Evolutionary conservation across 2,797 vertebrate species (phyloP), one percentile per base, ranked within the genome.

Genomic region (Melanotaenia maccullochi): DNA sequence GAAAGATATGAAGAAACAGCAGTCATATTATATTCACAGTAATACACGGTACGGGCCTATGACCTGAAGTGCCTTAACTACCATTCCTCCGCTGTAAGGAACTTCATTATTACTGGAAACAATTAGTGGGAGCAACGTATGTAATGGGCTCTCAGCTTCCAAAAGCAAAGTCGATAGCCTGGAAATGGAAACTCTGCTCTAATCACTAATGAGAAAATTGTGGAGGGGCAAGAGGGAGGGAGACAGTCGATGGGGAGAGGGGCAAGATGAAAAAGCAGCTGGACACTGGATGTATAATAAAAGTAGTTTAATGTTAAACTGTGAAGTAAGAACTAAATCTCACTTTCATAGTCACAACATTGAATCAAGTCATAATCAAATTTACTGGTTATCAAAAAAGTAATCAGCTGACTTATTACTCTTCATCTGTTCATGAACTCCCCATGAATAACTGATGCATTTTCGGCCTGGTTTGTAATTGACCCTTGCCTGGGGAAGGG

Each of bases 41-140:
- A 71, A 78, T 65, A 81, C 71, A 18, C 35, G 75, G 81, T 77
- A 82, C 63, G 51, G 83, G 82, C 65, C 68, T 76, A 68, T 86
- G 83, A 87, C 85, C 82, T 87, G 88, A 90, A 87, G 88, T 79
- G 74, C 75, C 77, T 91, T 89, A 89, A 93, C 87, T 87, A 87
- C 83, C 83, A 89, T 79, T 86, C 79, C 77, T 89, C 86, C 66
- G 82, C 86, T 87, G 89, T 87, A 85, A 89, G 86, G 89, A 92
- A 92, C 93, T 93, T 93, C 92, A 93, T 93, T 93, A 93, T 90
- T 89, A 92, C 90, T 93, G 90, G 90, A 93, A 93, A 93, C 90
- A 93, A 93, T 93, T 93, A 93, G 90, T 65, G 73, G 58, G 76
- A 87, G 87, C 85, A 90, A 91, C 64, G 71, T 93, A 90, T 89